These are phyloP conservation scores for Scomber japonicus DNA, from an alignment of 2,113 vertebrate species.

Conservation along the genomic window DNA sequence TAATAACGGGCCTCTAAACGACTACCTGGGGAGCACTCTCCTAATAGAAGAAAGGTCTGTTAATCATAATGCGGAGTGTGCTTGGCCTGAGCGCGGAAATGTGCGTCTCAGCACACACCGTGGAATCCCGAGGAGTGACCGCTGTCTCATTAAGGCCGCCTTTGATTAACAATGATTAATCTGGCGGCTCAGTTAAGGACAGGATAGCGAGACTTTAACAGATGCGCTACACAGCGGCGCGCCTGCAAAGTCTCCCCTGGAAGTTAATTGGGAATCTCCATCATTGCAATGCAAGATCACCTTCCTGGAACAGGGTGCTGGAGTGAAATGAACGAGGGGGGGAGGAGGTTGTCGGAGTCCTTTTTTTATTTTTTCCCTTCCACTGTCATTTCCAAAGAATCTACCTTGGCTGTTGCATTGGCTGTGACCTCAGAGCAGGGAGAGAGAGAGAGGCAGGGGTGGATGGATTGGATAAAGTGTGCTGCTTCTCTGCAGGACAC, in stretches of 20 bases:
- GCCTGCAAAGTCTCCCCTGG: slow-evolving; percentile 41
- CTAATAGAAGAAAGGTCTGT: slow-evolving; percentile 44
- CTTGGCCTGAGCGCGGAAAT: slow-evolving; percentile 8
- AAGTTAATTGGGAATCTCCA: slow-evolving; percentile 75
- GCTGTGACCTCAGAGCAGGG: slow-evolving; percentile 20
- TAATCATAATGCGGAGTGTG: slow-evolving; percentile 58
- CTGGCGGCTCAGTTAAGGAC: slow-evolving; percentile 41
- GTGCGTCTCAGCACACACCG: slow-evolving; percentile 48
- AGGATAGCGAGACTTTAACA: slow-evolving; percentile 64
- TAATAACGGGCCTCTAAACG: slow-evolving; percentile 46
- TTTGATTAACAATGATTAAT: slow-evolving; percentile 79
- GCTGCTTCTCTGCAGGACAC: slow-evolving; percentile 40
- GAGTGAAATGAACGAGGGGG: slow-evolving; percentile 10
- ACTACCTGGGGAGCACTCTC: slow-evolving; percentile 37
- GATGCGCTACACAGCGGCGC: slow-evolving; percentile 65
- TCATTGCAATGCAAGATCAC: slow-evolving; percentile 62
- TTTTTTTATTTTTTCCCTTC: neutral
- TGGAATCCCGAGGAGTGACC: slow-evolving; percentile 42
- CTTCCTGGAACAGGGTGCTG: slow-evolving; percentile 36
- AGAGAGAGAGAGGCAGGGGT: neutral
- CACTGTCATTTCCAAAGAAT: neutral
- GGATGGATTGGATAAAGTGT: slow-evolving; percentile 13
- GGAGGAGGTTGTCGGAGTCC: neutral
- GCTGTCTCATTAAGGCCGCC: slow-evolving; percentile 64
- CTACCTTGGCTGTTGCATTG: neutral